phyloP scores from a whole-genome alignment of 53 echinoderm and acorn worm genomes.

The Echinarachnius parma region DNA sequence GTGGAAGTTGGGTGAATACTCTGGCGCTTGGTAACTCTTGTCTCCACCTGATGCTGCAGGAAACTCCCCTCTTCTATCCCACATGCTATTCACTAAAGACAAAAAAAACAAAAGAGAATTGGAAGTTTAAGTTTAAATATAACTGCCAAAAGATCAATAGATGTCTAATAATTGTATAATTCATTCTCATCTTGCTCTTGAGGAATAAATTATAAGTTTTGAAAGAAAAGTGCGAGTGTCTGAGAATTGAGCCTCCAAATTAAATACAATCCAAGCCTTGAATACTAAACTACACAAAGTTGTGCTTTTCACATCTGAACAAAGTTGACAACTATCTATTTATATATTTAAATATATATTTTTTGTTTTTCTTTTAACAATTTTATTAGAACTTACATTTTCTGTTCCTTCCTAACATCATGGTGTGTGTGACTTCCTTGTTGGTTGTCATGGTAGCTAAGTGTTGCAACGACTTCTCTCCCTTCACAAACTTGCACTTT shows the following conservation, averaged over 20 bases:
- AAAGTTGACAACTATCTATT: not conserved
- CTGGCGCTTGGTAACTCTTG: constrained; percentile 80
- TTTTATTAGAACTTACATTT: constrained; percentile 66
- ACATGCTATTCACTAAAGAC: constrained; percentile 50
- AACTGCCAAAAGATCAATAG: no score
- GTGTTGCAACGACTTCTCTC: constrained; percentile 32
- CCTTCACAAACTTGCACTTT: constrained; percentile 55
- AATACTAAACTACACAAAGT: no score
- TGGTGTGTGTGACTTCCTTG: constrained; percentile 78
- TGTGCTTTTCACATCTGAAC: no score
- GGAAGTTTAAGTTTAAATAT: no score
- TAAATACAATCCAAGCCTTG: no score
- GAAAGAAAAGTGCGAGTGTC: no score
- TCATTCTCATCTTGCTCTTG: no score
- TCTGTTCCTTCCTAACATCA: constrained; percentile 73
- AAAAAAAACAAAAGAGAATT: no score
- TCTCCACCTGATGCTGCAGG: constrained; percentile 80
- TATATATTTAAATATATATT: not conserved
- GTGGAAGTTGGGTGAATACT: constrained; percentile 83
- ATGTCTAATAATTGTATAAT: no score
- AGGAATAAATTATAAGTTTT: no score
- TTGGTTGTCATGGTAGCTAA: constrained; percentile 54
- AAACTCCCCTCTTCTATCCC: constrained; percentile 68
- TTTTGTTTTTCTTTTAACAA: not conserved
- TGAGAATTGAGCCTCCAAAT: no score